These are phyloP conservation scores for Axis porcinus DNA, from an alignment of 2,113 vertebrate genomes.

Conservation along the genomic window DNA sequence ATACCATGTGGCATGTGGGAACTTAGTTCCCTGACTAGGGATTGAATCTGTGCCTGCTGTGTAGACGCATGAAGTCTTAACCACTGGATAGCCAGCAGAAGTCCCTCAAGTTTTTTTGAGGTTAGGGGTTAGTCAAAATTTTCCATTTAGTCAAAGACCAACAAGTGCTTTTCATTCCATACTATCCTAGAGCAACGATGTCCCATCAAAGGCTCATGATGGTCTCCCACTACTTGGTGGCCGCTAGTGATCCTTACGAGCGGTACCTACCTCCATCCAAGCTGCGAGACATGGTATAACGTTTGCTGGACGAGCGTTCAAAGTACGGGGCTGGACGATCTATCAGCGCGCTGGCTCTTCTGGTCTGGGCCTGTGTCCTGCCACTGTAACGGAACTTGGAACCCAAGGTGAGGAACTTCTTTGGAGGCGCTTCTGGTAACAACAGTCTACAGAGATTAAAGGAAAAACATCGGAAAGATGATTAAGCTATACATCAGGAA, in stretches of 20 bases:
- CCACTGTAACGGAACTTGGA: slow-evolving; percentile 99
- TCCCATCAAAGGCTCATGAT: neutral
- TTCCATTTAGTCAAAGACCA: neutral
- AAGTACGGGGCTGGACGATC: slow-evolving; percentile 93
- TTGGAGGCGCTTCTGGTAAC: slow-evolving; percentile 94
- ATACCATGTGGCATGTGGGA: neutral
- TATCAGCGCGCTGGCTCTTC: slow-evolving; percentile 93
- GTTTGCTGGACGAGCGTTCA: slow-evolving; percentile 93
- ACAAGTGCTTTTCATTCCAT: neutral
- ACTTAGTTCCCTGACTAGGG: neutral
- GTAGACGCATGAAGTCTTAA: neutral
- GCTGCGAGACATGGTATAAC: slow-evolving; percentile 96
- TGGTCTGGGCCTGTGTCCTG: slow-evolving; percentile 94
- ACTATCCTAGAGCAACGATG: neutral
- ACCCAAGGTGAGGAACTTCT: slow-evolving; percentile 95
- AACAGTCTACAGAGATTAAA: slow-evolving; percentile 84
- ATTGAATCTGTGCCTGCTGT: neutral
- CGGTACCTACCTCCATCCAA: slow-evolving; percentile 90
- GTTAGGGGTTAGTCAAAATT: neutral
- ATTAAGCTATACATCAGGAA: neutral
- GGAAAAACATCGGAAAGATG: neutral
- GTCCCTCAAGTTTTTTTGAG: neutral
- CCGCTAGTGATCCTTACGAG: neutral
- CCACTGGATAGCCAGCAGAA: fast-evolving
- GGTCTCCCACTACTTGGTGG: neutral